These are phyloP conservation scores for Charadrius vociferus DNA, from an alignment of 2,113 vertebrate species.

Conservation along the genomic window DNA sequence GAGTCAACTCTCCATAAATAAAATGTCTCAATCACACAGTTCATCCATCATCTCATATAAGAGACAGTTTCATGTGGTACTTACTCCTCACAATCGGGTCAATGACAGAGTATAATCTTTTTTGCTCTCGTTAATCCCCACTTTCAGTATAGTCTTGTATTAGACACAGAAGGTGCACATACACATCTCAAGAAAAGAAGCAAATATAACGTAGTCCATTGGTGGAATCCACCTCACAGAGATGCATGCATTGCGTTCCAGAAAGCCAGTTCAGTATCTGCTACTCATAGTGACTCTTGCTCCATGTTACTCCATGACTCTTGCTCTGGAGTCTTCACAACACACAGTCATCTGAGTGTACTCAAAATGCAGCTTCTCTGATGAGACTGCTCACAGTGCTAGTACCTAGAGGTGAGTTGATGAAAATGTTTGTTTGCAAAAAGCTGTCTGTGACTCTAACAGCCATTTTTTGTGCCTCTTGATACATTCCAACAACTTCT, in stretches of 20 bases:
- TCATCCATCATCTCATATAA: neutral
- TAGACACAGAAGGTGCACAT: neutral
- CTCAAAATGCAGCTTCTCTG: neutral
- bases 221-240: neutral
- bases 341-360: neutral
- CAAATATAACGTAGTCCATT: neutral
- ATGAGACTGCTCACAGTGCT: neutral
- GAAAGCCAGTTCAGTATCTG: neutral
- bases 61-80: neutral
- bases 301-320: rapidly evolving
- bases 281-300: neutral
- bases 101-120: neutral
- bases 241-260: neutral
- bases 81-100: neutral
- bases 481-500: neutral
- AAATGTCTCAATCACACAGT: neutral
- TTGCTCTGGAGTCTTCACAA: neutral
- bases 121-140: neutral
- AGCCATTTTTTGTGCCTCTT: neutral
- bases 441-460: neutral
- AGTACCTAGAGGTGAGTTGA: neutral
- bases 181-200: neutral
- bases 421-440: neutral
- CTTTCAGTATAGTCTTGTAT: neutral
- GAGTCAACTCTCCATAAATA: neutral